A percentile compares a stretch with the other conserved stretches of the same genome.
phyloP scores from a whole-genome alignment of 2,888 invertebrate genomes.

The Himalopsyche tibetana region DNA sequence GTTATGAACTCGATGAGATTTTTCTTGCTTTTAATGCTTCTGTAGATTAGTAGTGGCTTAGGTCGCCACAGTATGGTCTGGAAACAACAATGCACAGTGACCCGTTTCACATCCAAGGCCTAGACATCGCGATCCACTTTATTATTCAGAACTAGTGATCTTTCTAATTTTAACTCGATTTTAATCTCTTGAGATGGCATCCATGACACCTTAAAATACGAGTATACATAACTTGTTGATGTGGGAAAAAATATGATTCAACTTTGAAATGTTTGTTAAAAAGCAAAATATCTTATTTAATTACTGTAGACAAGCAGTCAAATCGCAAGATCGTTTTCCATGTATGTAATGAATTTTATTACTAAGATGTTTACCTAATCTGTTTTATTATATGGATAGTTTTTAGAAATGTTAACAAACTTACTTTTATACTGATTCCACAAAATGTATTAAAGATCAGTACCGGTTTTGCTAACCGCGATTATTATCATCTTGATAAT shows the following conservation, averaged over 20 bases:
- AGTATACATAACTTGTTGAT: neutral
- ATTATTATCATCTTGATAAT: too few species aligned
- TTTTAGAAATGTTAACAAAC: too few species aligned
- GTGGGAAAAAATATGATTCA: neutral
- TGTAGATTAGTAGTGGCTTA: neutral
- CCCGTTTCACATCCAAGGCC: neutral
- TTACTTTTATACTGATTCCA: too few species aligned
- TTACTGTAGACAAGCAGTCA: too few species aligned
- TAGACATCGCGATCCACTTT: slow-evolving; percentile 13
- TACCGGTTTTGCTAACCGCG: too few species aligned
- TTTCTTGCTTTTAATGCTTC: slow-evolving; percentile 3
- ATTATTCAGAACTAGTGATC: neutral
- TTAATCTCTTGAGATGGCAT: neutral
- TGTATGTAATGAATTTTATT: too few species aligned
- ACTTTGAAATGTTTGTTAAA: too few species aligned
- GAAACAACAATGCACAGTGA: slow-evolving; percentile 12
- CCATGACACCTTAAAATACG: neutral
- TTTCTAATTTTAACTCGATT: neutral
- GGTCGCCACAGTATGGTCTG: neutral
- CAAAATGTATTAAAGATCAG: too few species aligned
- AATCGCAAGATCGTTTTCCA: too few species aligned
- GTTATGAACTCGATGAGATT: neutral
- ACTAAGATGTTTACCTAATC: too few species aligned
- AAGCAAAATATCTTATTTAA: too few species aligned
- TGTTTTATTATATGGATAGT: too few species aligned